phyloP scores from a whole-genome alignment of 1,140 invertebrate species.

The Anastatus disparis region DNA sequence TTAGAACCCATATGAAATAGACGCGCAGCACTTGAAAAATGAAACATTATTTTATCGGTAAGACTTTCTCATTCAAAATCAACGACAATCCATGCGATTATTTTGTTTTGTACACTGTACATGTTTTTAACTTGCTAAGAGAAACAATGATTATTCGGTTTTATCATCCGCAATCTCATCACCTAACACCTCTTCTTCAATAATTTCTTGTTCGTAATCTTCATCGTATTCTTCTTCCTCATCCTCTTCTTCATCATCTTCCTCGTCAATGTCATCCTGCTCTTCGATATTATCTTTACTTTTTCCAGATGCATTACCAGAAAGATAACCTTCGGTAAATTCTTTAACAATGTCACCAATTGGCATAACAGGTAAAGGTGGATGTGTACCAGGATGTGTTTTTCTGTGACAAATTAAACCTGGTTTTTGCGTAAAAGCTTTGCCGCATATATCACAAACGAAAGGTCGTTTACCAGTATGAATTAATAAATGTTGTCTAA shows the following conservation, averaged over 20 bases:
- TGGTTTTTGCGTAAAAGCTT: slow-evolving; percentile 65
- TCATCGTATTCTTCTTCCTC: slow-evolving; percentile 17
- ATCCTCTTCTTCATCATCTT: slow-evolving; percentile 9
- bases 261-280: neutral
- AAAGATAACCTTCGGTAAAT: slow-evolving; percentile 54
- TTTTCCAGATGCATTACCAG: slow-evolving; percentile 38
- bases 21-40: too few relatives aligned
- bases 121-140: too few relatives aligned
- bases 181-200: slow-evolving; percentile 34
- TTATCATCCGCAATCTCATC: too few relatives aligned
- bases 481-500: slow-evolving; percentile 77
- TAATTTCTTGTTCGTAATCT: slow-evolving; percentile 29
- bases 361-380: slow-evolving; percentile 64
- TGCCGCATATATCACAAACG: slow-evolving; percentile 66
- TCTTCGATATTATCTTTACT: slow-evolving; percentile 9
- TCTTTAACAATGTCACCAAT: slow-evolving; percentile 64
- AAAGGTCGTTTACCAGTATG: slow-evolving; percentile 80
- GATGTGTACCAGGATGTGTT: slow-evolving; percentile 62
- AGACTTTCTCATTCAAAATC: too few relatives aligned
- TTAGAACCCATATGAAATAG: too few relatives aligned
- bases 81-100: too few relatives aligned
- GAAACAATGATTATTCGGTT: too few relatives aligned
- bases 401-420: slow-evolving; percentile 65
- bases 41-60: too few relatives aligned
- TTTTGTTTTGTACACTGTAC: too few relatives aligned